Conservation (phyloP, 2,113 vertebrate genomes). For the Paradisaea rubra region DNA sequence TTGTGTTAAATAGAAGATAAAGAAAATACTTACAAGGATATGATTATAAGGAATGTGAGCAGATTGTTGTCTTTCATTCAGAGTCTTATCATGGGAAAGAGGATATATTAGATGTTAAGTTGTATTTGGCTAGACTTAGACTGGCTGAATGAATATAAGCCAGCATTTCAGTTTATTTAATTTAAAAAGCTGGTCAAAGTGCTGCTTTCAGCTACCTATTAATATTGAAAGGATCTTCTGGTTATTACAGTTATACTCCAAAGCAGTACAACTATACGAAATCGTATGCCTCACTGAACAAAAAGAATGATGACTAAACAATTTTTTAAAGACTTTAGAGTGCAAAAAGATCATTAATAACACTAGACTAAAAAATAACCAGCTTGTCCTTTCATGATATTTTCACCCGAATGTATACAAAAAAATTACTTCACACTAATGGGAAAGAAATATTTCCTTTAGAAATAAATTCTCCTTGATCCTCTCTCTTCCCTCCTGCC, state of each 20-base stretch:
- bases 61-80: not conserved
- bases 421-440: not conserved
- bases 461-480: not conserved
- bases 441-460: not conserved
- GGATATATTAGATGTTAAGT: not conserved
- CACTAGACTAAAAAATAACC: not conserved
- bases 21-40: not conserved
- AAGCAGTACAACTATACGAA: not conserved
- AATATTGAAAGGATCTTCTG: conserved; percentile 16
- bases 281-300: not conserved
- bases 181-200: conserved; percentile 29
- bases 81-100: not conserved
- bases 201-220: conserved; percentile 17
- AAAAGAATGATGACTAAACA: not conserved
- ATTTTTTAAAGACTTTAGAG: not conserved
- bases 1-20: not conserved
- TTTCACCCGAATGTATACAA: not conserved
- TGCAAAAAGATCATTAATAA: not conserved
- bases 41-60: not conserved
- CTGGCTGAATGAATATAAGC: not conserved
- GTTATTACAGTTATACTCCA: not conserved
- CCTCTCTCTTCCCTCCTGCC: not conserved
- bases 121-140: not conserved
- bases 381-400: not conserved
- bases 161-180: not conserved